A percentile compares a stretch with the other conserved stretches of the same genome.
Evolutionary conservation across 2,888 invertebrate species (phyloP).

Genomic region (Agrotis clavis): DNA sequence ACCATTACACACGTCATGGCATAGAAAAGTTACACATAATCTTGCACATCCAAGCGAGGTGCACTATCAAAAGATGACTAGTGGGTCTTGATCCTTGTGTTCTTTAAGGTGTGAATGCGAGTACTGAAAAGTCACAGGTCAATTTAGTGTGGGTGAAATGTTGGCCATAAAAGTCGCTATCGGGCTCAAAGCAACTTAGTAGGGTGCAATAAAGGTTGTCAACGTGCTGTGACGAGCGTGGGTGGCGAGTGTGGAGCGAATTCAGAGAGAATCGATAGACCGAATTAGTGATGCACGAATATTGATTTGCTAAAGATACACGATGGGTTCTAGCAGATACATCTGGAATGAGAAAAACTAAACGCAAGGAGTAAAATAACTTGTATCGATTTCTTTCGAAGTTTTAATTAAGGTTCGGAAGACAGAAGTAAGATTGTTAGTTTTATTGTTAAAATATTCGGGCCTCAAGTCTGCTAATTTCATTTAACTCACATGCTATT

Average conservation of each 20-base stretch:
- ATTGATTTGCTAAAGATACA: slow-evolving; percentile 29
- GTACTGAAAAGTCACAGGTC: slow-evolving; percentile 55
- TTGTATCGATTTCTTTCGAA: neutral
- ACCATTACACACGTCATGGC: slow-evolving; percentile 44
- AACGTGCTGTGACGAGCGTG: slow-evolving; percentile 66
- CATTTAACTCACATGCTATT: too few species aligned
- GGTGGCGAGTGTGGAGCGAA: slow-evolving; percentile 60
- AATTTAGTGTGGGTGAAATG: slow-evolving; percentile 56
- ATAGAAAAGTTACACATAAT: slow-evolving; percentile 55
- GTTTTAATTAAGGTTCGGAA: neutral
- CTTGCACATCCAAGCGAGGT: slow-evolving; percentile 59
- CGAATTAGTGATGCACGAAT: slow-evolving; percentile 47
- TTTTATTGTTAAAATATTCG: neutral
- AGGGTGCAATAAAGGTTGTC: slow-evolving; percentile 67
- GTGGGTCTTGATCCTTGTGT: slow-evolving; percentile 32
- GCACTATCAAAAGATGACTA: slow-evolving; percentile 57
- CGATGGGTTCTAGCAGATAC: neutral
- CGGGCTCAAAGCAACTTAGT: slow-evolving; percentile 77
- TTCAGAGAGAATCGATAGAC: slow-evolving; percentile 49
- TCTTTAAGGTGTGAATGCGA: slow-evolving; percentile 39
- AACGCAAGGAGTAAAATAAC: neutral
- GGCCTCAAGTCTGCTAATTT: too few species aligned
- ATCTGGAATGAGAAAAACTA: neutral
- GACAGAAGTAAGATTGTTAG: neutral
- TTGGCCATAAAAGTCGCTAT: slow-evolving; percentile 67